These are phyloP conservation scores for Molanna angustata DNA, from an alignment of 2,888 invertebrate genomes.

Conservation along the genomic window DNA sequence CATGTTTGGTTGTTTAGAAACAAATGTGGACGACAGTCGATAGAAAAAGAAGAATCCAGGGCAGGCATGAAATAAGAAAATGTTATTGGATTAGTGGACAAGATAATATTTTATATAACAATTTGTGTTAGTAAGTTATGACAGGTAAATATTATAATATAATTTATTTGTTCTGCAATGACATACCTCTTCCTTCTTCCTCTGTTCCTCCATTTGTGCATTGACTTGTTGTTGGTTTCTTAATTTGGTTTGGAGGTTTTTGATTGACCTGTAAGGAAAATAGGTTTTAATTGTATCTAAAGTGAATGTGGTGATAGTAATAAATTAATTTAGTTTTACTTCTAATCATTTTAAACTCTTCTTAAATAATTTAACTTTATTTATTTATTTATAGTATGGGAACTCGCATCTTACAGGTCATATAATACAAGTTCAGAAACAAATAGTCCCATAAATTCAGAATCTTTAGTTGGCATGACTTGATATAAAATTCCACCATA, in stretches of 20 bases:
- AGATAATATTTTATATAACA: neutral
- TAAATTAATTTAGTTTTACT: too few species aligned
- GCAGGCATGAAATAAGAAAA: conserved; percentile 29
- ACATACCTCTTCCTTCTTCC: conserved; percentile 62
- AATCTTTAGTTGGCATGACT: too few species aligned
- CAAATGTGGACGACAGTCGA: conserved; percentile 34
- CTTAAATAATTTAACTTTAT: neutral
- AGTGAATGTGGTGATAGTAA: too few species aligned
- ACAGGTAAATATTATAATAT: conserved; percentile 24
- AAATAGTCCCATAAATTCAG: too few species aligned
- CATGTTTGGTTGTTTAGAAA: conserved; percentile 36
- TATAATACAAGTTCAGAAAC: too few species aligned
- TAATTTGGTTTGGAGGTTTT: conserved; percentile 86
- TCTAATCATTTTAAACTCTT: too few species aligned
- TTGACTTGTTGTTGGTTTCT: conserved; percentile 82
- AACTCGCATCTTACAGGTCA: too few species aligned
- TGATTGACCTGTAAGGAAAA: conserved; percentile 69
- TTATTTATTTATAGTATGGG: neutral
- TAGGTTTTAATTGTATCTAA: neutral
- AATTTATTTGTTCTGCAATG: conserved; percentile 11
- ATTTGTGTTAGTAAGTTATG: neutral
- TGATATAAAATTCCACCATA: too few species aligned
- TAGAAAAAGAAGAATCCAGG: conserved; percentile 26
- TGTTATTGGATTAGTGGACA: conserved; percentile 1
- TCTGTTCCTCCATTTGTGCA: conserved; percentile 62